Percentiles rank a stretch among this genome's conserved stretches.
Conservation (phyloP, 2,797 vertebrate species). For the Loris lydekkerianus region DNA sequence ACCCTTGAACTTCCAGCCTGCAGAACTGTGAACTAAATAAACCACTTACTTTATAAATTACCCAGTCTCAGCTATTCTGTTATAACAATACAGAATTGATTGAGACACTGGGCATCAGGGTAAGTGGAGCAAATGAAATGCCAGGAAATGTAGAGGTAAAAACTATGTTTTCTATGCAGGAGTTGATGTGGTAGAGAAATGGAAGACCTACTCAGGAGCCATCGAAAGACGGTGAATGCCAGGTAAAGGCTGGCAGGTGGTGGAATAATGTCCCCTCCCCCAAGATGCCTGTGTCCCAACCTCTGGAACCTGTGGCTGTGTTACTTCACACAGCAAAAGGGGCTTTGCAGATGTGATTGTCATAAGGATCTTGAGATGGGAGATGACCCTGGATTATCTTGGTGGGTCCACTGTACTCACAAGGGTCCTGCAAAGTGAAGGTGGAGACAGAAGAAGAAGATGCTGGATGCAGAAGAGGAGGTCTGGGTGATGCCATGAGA, state of each 20-base stretch:
- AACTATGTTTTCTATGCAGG: accelerated
- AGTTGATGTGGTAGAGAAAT: not conserved
- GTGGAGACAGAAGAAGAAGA: not conserved
- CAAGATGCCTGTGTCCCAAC: accelerated
- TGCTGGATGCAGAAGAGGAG: accelerated
- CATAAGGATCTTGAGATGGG: not conserved
- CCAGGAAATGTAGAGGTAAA: not conserved
- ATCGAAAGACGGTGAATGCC: accelerated
- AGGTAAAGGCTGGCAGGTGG: accelerated
- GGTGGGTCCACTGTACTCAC: not conserved
- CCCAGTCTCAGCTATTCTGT: not conserved
- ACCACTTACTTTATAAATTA: not conserved
- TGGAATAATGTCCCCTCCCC: accelerated
- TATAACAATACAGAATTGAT: too few relatives aligned
- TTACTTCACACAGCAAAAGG: not conserved
- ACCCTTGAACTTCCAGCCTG: not conserved
- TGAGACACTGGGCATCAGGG: not conserved
- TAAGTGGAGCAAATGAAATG: not conserved
- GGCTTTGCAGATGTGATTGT: not conserved
- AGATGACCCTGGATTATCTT: not conserved
- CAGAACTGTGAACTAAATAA: not conserved
- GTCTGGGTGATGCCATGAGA: accelerated
- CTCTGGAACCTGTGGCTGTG: not conserved
- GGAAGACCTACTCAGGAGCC: accelerated
- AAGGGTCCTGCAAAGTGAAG: too few relatives aligned